Conservation (phyloP, 2,888 invertebrate species). For the Drosophila merina region DNA sequence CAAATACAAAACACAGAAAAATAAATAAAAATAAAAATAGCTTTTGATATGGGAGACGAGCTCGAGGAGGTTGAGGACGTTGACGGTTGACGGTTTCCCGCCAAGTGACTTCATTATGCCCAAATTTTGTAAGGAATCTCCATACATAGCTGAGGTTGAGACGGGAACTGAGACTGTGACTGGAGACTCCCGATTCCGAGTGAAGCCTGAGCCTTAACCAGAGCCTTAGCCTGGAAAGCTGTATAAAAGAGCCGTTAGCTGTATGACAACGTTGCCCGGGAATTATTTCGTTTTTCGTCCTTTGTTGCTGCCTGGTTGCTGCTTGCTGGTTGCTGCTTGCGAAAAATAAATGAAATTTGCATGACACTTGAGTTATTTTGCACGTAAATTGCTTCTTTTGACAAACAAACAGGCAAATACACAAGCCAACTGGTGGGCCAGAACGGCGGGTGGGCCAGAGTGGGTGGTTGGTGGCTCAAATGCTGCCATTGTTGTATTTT, state of each 20-base stretch:
- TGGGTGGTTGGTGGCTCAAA: constrained; percentile 50
- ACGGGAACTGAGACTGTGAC: background rate
- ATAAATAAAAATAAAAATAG: constrained; percentile 40
- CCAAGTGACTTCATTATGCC: constrained; percentile 73
- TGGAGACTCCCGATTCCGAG: background rate
- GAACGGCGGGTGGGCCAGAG: background rate
- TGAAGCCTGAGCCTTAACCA: no score
- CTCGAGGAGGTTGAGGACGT: background rate
- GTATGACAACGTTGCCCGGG: constrained; percentile 69
- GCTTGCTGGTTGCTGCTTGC: constrained; percentile 59
- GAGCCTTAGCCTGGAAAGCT: constrained; percentile 2
- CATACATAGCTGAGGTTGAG: constrained; percentile 45
- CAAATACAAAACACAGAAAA: constrained; percentile 23
- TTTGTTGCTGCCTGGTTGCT: constrained; percentile 27
- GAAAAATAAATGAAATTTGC: constrained; percentile 82
- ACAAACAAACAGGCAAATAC: constrained; percentile 79
- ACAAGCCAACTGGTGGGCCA: constrained; percentile 47
- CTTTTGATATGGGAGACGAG: constrained; percentile 26
- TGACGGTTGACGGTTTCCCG: constrained; percentile 37
- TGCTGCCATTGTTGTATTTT: constrained; percentile 79
- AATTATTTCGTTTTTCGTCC: constrained; percentile 60
- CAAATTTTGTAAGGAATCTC: constrained; percentile 66
- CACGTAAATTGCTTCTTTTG: constrained; percentile 83
- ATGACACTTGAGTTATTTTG: constrained; percentile 83
- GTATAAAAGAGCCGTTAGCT: constrained; percentile 41